Percentiles rank a stretch among this genome's conserved stretches.
Evolutionary conservation across 2,888 invertebrate genomes (phyloP).

Genomic region (Tenthredo distinguenda): DNA sequence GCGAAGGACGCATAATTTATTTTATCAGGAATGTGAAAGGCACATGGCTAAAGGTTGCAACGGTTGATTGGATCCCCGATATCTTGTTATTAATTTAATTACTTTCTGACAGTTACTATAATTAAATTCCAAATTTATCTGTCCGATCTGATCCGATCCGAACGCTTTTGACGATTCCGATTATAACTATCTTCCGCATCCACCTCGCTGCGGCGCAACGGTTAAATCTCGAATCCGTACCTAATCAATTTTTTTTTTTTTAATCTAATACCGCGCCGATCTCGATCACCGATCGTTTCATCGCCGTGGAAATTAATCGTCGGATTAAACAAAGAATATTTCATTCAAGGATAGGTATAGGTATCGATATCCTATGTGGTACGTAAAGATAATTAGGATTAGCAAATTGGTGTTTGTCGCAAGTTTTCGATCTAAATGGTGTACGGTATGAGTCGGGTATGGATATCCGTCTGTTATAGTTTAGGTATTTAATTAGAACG

Average conservation of each 20-base stretch:
- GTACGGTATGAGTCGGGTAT: background rate
- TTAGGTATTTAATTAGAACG: conserved; percentile 60
- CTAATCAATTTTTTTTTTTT: background rate
- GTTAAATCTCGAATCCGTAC: background rate
- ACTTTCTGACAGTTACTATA: conserved; percentile 76
- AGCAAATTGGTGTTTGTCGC: background rate
- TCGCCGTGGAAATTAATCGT: background rate
- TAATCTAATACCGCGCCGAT: background rate
- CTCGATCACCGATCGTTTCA: background rate
- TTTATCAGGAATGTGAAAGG: conserved; percentile 65
- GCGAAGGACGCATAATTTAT: conserved; percentile 53
- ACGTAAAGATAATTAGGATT: background rate
- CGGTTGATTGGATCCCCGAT: conserved; percentile 68
- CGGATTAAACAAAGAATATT: background rate
- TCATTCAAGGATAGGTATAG: background rate
- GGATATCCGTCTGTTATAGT: conserved; percentile 11
- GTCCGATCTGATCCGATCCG: conserved; percentile 67
- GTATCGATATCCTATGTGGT: background rate
- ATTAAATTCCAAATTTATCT: conserved; percentile 78
- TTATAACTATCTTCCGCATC: background rate
- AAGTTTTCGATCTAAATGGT: conserved; percentile 10
- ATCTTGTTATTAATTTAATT: conserved; percentile 78
- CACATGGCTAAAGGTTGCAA: conserved; percentile 69
- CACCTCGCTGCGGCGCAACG: background rate
- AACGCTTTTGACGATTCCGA: conserved; percentile 40